Evolutionary conservation across 2,113 vertebrate genomes (phyloP).

Genomic region (Miniopterus natalensis): DNA sequence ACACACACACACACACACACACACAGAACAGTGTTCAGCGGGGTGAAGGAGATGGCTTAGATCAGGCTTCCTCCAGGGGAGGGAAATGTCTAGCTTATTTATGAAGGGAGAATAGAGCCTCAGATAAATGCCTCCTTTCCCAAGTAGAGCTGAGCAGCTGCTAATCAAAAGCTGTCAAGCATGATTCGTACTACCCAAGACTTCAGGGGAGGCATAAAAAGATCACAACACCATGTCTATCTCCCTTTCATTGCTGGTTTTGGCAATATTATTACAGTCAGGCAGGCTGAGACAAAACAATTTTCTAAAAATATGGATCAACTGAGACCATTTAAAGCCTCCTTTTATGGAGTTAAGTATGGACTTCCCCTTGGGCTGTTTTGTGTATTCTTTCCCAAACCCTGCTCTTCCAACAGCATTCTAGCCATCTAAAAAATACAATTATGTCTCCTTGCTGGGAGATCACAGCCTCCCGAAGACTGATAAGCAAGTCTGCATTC

Average conservation of each 20-base stretch:
- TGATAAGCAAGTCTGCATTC: neutral
- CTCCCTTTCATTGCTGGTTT: conserved; percentile 63
- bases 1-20: neutral
- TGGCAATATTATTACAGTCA: conserved; percentile 53
- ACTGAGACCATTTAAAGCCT: conserved; percentile 67
- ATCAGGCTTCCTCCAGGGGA: neutral
- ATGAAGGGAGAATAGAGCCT: neutral
- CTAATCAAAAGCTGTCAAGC: conserved; percentile 36
- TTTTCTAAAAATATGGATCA: conserved; percentile 81
- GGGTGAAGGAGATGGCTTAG: neutral
- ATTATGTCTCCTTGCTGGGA: neutral
- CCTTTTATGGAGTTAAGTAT: conserved; percentile 72
- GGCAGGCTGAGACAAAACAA: conserved; percentile 70
- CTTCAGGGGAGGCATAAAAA: conserved; percentile 44
- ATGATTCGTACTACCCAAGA: neutral
- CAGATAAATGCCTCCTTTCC: neutral
- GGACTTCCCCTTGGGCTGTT: conserved; percentile 46
- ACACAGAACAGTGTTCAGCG: neutral
- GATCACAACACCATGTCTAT: conserved; percentile 19
- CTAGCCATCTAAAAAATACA: conserved; percentile 17
- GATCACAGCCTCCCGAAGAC: neutral
- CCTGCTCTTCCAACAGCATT: conserved; percentile 1
- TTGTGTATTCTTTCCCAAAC: conserved; percentile 55
- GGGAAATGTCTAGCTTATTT: neutral
- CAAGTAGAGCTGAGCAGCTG: neutral